These are phyloP conservation scores for Lysiphlebus fabarum DNA, from an alignment of 1,140 invertebrate genomes.

Conservation along the genomic window DNA sequence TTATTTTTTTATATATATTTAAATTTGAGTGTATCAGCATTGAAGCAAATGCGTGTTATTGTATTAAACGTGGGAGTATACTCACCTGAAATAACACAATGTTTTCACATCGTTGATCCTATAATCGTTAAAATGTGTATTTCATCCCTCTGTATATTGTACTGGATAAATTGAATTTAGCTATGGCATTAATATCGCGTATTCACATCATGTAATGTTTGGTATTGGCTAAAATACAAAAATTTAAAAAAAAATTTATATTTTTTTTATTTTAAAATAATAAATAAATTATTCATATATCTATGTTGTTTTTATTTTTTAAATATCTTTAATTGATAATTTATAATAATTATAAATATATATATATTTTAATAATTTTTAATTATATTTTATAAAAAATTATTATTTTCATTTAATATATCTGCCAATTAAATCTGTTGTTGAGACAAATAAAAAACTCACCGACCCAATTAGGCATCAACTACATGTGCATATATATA, in stretches of 20 bases:
- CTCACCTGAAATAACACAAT: constrained; percentile 55
- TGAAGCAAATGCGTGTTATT: constrained; percentile 9
- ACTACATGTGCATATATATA: constrained; percentile 9
- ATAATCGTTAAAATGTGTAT: constrained; percentile 44
- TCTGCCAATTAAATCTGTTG: constrained; percentile 24
- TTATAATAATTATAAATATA: too few species aligned
- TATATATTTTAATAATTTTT: too few species aligned
- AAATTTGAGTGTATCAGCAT: too few species aligned
- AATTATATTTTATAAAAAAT: too few species aligned
- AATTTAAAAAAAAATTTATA: too few species aligned
- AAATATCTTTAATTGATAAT: too few species aligned
- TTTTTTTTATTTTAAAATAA: too few species aligned
- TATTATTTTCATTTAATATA: constrained; percentile 9
- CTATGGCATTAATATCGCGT: constrained; percentile 17
- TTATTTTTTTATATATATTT: too few species aligned
- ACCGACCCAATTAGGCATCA: constrained; percentile 25
- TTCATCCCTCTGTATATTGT: constrained; percentile 48
- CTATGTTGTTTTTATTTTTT: too few species aligned
- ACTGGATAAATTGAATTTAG: constrained; percentile 26
- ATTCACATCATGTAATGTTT: constrained; percentile 13
- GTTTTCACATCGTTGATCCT: constrained; percentile 54
- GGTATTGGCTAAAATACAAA: too few species aligned
- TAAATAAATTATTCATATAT: too few species aligned
- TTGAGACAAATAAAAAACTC: constrained; percentile 17
- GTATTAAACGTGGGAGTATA: constrained; percentile 47